Base-by-base conservation (phyloP, 1,140 invertebrate genomes). In the Drosophila orosa region DNA sequence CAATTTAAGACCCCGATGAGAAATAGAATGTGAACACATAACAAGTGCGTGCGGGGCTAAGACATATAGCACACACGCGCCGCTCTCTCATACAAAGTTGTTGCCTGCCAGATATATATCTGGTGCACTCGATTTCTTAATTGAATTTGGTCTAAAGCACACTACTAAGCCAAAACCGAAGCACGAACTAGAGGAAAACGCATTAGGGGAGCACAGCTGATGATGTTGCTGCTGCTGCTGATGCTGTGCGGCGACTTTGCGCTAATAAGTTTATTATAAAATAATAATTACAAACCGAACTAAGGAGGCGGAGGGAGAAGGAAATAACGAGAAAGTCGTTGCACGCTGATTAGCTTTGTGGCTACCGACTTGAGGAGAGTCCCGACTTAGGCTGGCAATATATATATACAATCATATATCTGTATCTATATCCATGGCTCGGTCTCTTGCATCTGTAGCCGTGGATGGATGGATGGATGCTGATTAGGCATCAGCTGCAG, bases 261-360 rank as follows among this genome's bases (percentile, higher is more conserved):
- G 72, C 80, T 86, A 86, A 86, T 89, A 86, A 86, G 84, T 89
- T 86, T 82, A 86, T 87, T 86, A 86, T 86, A 86, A 86, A 86
- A 86, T 79, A 86, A 86, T 86, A 86, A 86, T 86, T 86, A 80
- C 84, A 86, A 74, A 69, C 48, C 58, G 56, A 66, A 58, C 44
- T 56, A 29, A 55, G 27, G 19, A 25, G 50, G 50, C 40, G 54
- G 56, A 56, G 69, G 39, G 39, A 40, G 22, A 45, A 69, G 47
- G 40, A 77, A 69, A 63, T 83, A 87, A 87, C 83, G 83, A 87
- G 83, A 87, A 86, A 86, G 83, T 87, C 83, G 83, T 82, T 86
- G 83, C 83, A 86, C 83, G 83, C 83, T 86, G 83, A 86, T 86
- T 86, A 87, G 75, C 83, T 86, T 87, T 86, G 83, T 82, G 82